A percentile compares a stretch with the other conserved stretches of the same genome.
These are phyloP conservation scores for Drosophila serrata DNA, from an alignment of 1,140 invertebrate genomes.

Conservation along the genomic window DNA sequence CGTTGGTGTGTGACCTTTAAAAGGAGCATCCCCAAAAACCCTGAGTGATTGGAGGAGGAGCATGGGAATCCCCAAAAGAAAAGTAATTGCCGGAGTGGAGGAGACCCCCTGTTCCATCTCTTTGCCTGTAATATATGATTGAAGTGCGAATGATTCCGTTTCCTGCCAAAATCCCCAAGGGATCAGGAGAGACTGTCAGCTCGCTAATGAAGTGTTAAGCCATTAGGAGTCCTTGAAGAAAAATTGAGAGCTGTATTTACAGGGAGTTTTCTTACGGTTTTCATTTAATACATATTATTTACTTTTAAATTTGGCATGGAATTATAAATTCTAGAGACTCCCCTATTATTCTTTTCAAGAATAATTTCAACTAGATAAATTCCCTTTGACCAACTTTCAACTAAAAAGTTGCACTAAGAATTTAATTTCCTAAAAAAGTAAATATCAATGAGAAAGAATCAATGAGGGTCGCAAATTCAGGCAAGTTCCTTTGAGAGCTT, in stretches of 20 bases:
- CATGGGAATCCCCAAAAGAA: constrained; percentile 1
- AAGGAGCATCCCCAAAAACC: not conserved
- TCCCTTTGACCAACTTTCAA: constrained; percentile 2
- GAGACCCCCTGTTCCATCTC: not conserved
- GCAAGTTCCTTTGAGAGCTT: not conserved
- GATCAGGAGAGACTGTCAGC: constrained; percentile 2
- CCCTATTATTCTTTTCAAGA: not conserved
- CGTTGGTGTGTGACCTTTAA: constrained; percentile 11
- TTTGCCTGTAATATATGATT: constrained; percentile 13
- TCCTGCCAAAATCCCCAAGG: not conserved
- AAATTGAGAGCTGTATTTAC: not conserved
- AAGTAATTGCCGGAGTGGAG: constrained; percentile 11
- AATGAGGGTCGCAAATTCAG: constrained; percentile 2
- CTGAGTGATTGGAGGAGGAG: constrained; percentile 39
- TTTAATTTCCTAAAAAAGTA: constrained; percentile 11
- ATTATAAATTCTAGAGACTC: not conserved
- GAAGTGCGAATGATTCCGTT: constrained; percentile 34
- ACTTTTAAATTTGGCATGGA: not conserved
- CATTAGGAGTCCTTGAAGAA: constrained; percentile 20
- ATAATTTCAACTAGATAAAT: not conserved
- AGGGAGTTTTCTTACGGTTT: not conserved
- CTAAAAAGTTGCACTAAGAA: constrained; percentile 1
- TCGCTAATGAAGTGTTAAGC: constrained; percentile 43
- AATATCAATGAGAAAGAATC: constrained; percentile 13
- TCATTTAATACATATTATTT: not conserved